Evolutionary conservation across 2,888 invertebrate genomes (phyloP), one percentile per base, ranked within the genome.

Genomic region (Arrhopalites spinosus): DNA sequence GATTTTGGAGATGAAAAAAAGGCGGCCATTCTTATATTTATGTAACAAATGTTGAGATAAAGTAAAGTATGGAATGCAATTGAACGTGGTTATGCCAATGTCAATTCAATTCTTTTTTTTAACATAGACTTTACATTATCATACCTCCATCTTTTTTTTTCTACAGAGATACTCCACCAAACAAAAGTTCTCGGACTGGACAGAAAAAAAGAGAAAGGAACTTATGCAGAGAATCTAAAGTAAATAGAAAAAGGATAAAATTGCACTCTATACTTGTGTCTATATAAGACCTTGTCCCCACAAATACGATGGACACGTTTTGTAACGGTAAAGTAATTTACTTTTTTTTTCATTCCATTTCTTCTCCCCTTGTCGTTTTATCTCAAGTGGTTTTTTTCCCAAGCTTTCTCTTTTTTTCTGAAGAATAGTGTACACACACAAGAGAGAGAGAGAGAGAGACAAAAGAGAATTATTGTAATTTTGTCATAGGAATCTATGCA

Each of bases 401-500:
- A 20, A n/a, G 20, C 59, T 25, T 27, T 59, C 59, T 59, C 25
- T 23, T 23, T 15, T 59, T 27, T 59, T 27, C 25, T 11, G 11
- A 50, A 50, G n/a, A 3, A 53, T n/a, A 53, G 53, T 20, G 23
- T 8, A n/a, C n/a, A 53, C n/a, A 53, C 20, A 53, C n/a, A 53
- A 53, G 59, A 59, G 59, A 59, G 59, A 59, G 25, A 59, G 59
- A 23, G 20, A 8, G 53, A 59, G 25, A 59, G 59, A 59, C 59
- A 59, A 59, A 59, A 59, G 59, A 59, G 59, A 59, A 59, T 59
- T 59, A 59, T 59, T 59, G 59, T 59, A 59, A 25, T 59, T 59
- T 59, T 59, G 59, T 59, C 59, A 59, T 59, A 59, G 13, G 59
- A 59, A 59, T 59, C 59, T 59, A 59, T 59, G 59, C 59, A 27